Conservation (phyloP, 2,113 vertebrate genomes). For the Girardinichthys multiradiatus region DNA sequence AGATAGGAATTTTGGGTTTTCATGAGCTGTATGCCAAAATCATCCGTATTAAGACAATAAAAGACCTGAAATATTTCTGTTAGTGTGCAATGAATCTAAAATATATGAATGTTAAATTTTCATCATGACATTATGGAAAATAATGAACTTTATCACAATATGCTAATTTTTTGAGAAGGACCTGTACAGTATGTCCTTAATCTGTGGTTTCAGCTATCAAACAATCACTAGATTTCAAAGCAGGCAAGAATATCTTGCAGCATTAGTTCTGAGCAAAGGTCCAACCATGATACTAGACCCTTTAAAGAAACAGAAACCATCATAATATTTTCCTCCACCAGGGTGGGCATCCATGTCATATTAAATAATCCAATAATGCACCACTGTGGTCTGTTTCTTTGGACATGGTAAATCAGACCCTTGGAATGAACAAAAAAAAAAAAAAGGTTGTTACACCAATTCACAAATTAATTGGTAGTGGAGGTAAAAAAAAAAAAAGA, state of each 20-base stretch:
- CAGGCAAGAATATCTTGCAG: conserved; percentile 23
- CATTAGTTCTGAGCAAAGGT: conserved; percentile 19
- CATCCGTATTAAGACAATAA: too few relatives aligned
- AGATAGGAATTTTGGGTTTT: too few relatives aligned
- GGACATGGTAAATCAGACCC: not conserved
- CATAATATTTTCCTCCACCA: conserved; percentile 19
- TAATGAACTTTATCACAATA: too few relatives aligned
- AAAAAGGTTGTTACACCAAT: too few relatives aligned
- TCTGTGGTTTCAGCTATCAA: conserved; percentile 33
- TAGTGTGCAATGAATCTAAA: too few relatives aligned
- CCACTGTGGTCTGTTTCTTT: conserved; percentile 4
- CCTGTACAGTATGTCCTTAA: conserved; percentile 1
- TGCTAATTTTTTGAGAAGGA: too few relatives aligned
- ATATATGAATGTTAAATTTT: too few relatives aligned
- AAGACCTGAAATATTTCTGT: too few relatives aligned
- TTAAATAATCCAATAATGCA: not conserved
- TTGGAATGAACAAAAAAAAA: not conserved
- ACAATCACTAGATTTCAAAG: conserved; percentile 49
- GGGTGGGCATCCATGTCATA: not conserved
- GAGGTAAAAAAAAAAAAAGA: too few relatives aligned
- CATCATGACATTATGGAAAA: too few relatives aligned
- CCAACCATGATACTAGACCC: conserved; percentile 32
- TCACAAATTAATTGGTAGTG: too few relatives aligned
- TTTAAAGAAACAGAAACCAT: conserved; percentile 4
- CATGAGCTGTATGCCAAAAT: too few relatives aligned